phyloP scores from a whole-genome alignment of 2,797 vertebrate genomes.

The Anisognathus igniventris region DNA sequence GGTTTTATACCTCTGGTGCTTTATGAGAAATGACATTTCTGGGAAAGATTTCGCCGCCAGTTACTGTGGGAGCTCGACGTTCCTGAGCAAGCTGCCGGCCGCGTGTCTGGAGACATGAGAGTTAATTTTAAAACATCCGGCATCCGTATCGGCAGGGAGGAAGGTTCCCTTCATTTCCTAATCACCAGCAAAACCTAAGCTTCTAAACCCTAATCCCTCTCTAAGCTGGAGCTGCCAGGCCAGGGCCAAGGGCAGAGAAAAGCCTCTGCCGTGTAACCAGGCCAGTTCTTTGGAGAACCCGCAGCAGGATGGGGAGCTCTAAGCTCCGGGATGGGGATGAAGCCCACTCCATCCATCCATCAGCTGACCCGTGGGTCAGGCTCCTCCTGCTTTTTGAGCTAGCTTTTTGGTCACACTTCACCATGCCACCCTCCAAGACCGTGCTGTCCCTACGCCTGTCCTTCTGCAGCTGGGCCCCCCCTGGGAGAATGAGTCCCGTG shows the following conservation, averaged over 20 bases:
- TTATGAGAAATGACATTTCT: neutral
- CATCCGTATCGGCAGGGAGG: neutral
- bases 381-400: neutral
- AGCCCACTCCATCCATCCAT: neutral
- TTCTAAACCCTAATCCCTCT: conserved; percentile 31
- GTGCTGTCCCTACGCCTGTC: fast-evolving
- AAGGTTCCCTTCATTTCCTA: conserved; percentile 31
- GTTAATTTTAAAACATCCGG: conserved; percentile 33
- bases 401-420: neutral
- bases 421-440: fast-evolving
- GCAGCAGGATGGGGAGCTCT: neutral
- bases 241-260: conserved; percentile 9
- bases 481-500: fast-evolving
- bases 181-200: conserved; percentile 42
- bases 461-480: neutral
- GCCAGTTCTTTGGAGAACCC: neutral
- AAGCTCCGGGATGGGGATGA: neutral
- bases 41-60: neutral
- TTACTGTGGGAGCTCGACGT: neutral
- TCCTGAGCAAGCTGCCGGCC: neutral
- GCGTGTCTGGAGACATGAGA: neutral
- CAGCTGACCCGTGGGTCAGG: fast-evolving
- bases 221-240: conserved; percentile 27
- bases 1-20: neutral
- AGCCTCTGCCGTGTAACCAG: neutral